Evolutionary conservation across 2,113 vertebrate genomes (phyloP), one percentile per base, ranked within the genome.

Genomic region (Clinocottus analis): DNA sequence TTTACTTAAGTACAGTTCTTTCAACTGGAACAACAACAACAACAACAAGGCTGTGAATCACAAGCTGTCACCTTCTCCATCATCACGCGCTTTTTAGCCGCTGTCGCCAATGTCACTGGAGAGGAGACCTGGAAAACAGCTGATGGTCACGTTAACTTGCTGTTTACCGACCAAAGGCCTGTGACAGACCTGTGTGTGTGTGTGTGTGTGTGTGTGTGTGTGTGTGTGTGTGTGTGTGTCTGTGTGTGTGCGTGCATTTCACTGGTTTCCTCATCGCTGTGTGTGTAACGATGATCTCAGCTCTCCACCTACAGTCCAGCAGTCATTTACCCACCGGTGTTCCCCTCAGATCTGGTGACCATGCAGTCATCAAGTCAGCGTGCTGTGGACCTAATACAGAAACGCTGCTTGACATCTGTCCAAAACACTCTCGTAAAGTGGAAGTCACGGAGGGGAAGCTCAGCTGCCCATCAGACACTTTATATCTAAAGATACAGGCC

Each of bases 81-180:
- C 9, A 11, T 84, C 89, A 92, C 82, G 85, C 83, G 89, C 56
- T 74, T 60, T 75, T 82, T 66, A 63, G 65, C 76, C 75, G 53
- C 33, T 75, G 45, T 80, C 69, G 51, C 63, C 45, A 45, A 45
- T 65, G 71, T 81, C 67, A 80, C 37, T 16, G 68, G 27, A 76
- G 64, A 75, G 21, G 27, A 72, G 29, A 55, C 19, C 47, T 7
- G 39, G 47, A n/a, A 75, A 80, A 78, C 84, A 82, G 68, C 87
- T 82, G 84, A 85, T 53, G 25, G 75, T 88, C 88, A 85, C 76
- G 73, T 86, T 79, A 64, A 49, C 19, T 66, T 71, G 43, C 35
- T 79, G 67, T 86, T 85, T 79, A 69, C 29, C 29, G 31, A 84
- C 77, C 82, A 37, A 61, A 53, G 51, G 39, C 64, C 39, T 64